Evolutionary conservation across 2,797 vertebrate genomes (phyloP), one percentile per base, ranked within the genome.

Genomic region (Oceanodroma leucorhoa): DNA sequence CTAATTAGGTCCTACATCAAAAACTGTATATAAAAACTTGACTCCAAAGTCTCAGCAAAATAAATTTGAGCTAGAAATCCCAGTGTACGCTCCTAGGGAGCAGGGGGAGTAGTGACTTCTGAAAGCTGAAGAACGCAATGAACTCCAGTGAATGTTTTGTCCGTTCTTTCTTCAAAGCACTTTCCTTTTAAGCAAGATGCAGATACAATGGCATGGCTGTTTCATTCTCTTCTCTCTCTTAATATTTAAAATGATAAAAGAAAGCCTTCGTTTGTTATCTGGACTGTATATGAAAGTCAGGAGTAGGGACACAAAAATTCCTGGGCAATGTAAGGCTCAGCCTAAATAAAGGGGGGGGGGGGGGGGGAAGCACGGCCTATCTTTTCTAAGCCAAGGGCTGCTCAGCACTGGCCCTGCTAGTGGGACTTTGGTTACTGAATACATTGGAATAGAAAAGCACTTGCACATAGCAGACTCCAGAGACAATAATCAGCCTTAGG

Each of bases 1-100:
- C 97, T 98, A 98, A 98, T 98, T 98, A 98, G 97, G 96, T 97
- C 94, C 97, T 97, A 98, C 98, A 98, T 98, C 98, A 98, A 98
- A 98, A 98, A 98, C 96, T 96, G 96, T 95, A 97, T 86, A 98
- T 91, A 96, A 98, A 91, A 95, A 97, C 94, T 97, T 97, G 95
- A 97, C 97, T 98, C 97, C 94, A 93, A 88, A 97, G 96, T 97
- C 96, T 97, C 96, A 96, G 95, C 94, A 96, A 97, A 97, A 98
- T 94, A 97, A 97, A 98, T 92, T 96, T 92, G 97, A 95, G 92
- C 80, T 95, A 86, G 96, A 98, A 98, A 97, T 97, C 97, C 98
- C 98, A 97, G 95, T 51, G 94, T 97, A 97, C 83, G 27, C 86
- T 95, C 93, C 86, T 57, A 79, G 85, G 92, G 95, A 96, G 69